phyloP scores from a whole-genome alignment of 2,113 vertebrate genomes.

The Leptobrachium leishanense region DNA sequence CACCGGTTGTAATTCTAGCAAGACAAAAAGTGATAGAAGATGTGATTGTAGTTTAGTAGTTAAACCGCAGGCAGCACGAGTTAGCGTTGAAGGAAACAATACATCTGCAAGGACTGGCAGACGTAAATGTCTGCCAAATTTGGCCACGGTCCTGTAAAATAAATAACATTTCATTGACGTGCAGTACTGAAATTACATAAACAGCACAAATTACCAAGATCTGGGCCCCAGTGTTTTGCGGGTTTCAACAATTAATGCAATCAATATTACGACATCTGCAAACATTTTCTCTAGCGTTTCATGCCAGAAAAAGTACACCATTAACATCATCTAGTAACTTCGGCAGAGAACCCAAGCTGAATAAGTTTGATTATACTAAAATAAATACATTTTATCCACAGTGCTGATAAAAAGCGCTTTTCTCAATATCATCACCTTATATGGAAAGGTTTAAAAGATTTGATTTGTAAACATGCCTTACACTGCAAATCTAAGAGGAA shows the following conservation, averaged over 20 bases:
- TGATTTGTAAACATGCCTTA: slow-evolving; percentile 44
- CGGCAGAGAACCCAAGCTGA: slow-evolving; percentile 61
- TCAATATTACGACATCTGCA: slow-evolving; percentile 73
- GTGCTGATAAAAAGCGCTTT: slow-evolving; percentile 56
- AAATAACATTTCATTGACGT: slow-evolving; percentile 73
- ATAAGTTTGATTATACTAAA: slow-evolving; percentile 65
- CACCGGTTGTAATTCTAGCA: neutral
- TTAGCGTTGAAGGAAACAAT: slow-evolving; percentile 63
- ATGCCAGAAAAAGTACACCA: slow-evolving; percentile 65
- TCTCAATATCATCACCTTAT: slow-evolving; percentile 65
- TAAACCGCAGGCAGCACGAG: slow-evolving; percentile 53
- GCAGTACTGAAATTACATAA: slow-evolving; percentile 76
- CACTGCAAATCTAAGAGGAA: slow-evolving; percentile 60
- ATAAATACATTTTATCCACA: slow-evolving; percentile 62
- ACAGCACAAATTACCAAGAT: slow-evolving; percentile 74
- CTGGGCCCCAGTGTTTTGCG: slow-evolving; percentile 59
- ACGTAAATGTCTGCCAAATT: slow-evolving; percentile 62
- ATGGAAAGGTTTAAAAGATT: slow-evolving; percentile 62
- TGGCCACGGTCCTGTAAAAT: slow-evolving; percentile 70
- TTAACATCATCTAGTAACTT: slow-evolving; percentile 59
- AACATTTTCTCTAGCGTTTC: slow-evolving; percentile 61
- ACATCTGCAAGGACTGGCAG: slow-evolving; percentile 70
- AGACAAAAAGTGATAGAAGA: neutral
- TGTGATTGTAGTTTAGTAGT: slow-evolving; percentile 46
- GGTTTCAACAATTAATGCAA: slow-evolving; percentile 69